These are phyloP conservation scores for Anguilla obscura DNA, from an alignment of 2,797 vertebrate genomes.

Conservation along the genomic window DNA sequence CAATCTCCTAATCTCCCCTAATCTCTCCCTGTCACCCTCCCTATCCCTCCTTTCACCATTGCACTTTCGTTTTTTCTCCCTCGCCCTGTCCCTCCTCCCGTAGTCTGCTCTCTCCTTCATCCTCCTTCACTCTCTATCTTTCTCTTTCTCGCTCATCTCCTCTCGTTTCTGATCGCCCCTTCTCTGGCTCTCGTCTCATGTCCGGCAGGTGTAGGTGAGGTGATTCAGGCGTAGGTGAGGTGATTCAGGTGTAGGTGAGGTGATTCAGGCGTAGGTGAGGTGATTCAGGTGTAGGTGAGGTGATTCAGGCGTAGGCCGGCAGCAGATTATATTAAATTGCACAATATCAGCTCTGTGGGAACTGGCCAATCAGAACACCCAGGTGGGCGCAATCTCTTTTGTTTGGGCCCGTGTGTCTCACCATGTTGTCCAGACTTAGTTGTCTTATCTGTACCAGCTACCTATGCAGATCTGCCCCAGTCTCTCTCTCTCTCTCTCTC, in stretches of 20 bases:
- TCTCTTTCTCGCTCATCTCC: not conserved
- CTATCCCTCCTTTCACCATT: not conserved
- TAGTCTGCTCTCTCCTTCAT: conserved; percentile 7
- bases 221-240: not conserved
- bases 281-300: conserved; percentile 7
- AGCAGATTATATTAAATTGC: not conserved
- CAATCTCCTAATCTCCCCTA: not conserved
- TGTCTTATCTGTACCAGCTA: not conserved
- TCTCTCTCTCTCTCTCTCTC: conserved; percentile 7
- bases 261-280: not conserved
- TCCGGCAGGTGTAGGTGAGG: conserved; percentile 26
- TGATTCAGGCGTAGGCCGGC: not conserved
- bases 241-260: conserved; percentile 7
- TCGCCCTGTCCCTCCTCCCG: conserved; percentile 3
- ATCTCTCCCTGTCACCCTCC: conserved; percentile 1
- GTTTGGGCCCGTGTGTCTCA: not conserved
- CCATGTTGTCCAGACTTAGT: not conserved
- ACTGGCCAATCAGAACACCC: not conserved
- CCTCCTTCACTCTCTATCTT: not conserved
- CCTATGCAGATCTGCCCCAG: not conserved
- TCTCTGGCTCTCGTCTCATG: not conserved
- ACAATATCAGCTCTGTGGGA: conserved; percentile 1
- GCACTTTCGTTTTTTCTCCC: not conserved
- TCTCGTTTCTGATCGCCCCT: not conserved
- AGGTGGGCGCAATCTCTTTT: not conserved